Evolutionary conservation across 2,888 invertebrate genomes (phyloP).

Genomic region (Heliconius erato): DNA sequence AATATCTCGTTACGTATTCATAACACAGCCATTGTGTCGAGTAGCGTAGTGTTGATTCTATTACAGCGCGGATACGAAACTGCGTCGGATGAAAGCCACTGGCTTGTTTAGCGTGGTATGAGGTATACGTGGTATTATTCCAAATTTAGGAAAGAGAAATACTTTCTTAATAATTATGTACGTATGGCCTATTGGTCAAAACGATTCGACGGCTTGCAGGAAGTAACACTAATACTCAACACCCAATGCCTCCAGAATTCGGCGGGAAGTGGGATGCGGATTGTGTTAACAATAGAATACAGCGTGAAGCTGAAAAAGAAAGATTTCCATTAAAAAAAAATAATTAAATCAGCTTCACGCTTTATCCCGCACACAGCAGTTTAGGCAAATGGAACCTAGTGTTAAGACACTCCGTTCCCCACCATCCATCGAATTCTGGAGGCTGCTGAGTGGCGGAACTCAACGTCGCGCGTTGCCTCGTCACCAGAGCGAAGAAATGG

Average conservation of each 20-base stretch:
- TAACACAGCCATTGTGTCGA: constrained; percentile 76
- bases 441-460: too few relatives aligned
- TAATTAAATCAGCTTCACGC: too few relatives aligned
- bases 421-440: too few relatives aligned
- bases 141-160: background rate
- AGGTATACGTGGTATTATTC: background rate
- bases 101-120: constrained; percentile 35
- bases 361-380: too few relatives aligned
- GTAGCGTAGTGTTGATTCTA: constrained; percentile 76
- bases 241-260: background rate
- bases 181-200: background rate
- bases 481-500: too few relatives aligned
- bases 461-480: too few relatives aligned
- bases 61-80: constrained; percentile 76
- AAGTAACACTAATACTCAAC: too few relatives aligned
- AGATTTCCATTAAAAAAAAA: too few relatives aligned
- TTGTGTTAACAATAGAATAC: background rate
- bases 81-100: constrained; percentile 62
- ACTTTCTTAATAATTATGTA: background rate
- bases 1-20: constrained; percentile 81
- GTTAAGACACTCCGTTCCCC: too few relatives aligned
- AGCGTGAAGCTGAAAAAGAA: too few relatives aligned
- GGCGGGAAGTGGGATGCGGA: background rate
- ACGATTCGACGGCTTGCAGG: background rate
- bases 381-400: too few relatives aligned